These are phyloP conservation scores for Monochamus alternatus DNA, from an alignment of 2,888 invertebrate species.

Conservation along the genomic window DNA sequence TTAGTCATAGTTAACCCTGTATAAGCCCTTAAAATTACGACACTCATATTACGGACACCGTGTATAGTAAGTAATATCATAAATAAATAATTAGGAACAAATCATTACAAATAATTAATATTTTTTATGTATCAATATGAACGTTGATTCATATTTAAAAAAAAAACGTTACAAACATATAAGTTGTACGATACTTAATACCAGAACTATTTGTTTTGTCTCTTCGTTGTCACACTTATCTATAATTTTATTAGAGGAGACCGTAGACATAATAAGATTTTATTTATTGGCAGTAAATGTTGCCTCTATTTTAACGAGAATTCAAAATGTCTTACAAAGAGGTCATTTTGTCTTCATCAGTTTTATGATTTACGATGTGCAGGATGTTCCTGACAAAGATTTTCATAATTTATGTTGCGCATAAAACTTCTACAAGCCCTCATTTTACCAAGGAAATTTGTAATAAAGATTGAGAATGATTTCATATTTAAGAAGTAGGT, in stretches of 20 bases:
- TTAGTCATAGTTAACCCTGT: no score
- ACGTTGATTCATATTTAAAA: background rate
- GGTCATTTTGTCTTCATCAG: conserved; percentile 35
- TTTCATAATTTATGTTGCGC: conserved; percentile 46
- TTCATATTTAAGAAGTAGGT: conserved; percentile 40
- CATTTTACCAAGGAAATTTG: conserved; percentile 24
- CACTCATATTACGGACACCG: no score
- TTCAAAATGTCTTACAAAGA: conserved; percentile 26
- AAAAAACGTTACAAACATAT: no score
- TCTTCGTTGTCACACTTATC: conserved; percentile 15
- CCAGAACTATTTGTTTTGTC: background rate
- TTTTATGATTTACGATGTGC: conserved; percentile 41
- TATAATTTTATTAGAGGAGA: conserved; percentile 22
- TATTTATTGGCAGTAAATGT: conserved; percentile 32
- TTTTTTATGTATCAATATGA: no score
- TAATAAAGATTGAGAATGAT: conserved; percentile 36
- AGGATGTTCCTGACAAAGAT: conserved; percentile 50
- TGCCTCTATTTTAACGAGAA: conserved; percentile 24
- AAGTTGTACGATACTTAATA: background rate
- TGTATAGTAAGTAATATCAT: no score
- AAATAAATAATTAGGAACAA: no score
- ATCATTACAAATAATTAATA: no score
- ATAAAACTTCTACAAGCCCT: conserved; percentile 25
- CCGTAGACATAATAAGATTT: conserved; percentile 31
- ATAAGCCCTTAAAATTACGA: no score